Percentiles rank a stretch among this genome's conserved stretches.
Evolutionary conservation across 2,888 invertebrate genomes (phyloP).

Genomic region (Gerris lacustris): DNA sequence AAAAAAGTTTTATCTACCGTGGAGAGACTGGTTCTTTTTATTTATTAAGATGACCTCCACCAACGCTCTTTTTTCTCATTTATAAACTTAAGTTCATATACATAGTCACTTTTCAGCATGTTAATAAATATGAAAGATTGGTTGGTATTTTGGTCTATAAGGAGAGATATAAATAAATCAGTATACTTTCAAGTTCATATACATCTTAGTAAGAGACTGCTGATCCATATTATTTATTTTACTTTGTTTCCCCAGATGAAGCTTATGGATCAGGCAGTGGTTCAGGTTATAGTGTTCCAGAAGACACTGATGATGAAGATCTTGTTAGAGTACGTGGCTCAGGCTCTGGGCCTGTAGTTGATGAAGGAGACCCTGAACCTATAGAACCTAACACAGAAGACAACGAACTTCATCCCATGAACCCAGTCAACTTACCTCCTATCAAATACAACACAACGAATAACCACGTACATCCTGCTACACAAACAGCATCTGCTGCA

Average conservation of each 20-base stretch:
- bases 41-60: no score
- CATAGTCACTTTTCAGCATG: no score
- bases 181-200: no score
- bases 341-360: slow-evolving; percentile 17
- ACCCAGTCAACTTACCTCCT: slow-evolving; percentile 17
- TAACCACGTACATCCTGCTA: neutral
- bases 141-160: no score
- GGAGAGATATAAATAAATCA: no score
- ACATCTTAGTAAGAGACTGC: no score
- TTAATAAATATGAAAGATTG: no score
- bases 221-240: no score
- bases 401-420: slow-evolving; percentile 26
- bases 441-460: slow-evolving; percentile 22
- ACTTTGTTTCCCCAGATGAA: slow-evolving; percentile 40
- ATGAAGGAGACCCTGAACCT: neutral
- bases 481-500: slow-evolving; percentile 5
- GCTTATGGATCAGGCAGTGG: slow-evolving; percentile 56
- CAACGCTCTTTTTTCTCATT: no score
- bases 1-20: no score
- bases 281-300: slow-evolving; percentile 50
- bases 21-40: no score
- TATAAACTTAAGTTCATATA: no score
- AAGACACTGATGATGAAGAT: slow-evolving; percentile 33
- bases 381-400: slow-evolving; percentile 24
- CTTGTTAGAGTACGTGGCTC: slow-evolving; percentile 18